Evolutionary conservation across 2,888 invertebrate species (phyloP).

Genomic region (Chalcis sispes): DNA sequence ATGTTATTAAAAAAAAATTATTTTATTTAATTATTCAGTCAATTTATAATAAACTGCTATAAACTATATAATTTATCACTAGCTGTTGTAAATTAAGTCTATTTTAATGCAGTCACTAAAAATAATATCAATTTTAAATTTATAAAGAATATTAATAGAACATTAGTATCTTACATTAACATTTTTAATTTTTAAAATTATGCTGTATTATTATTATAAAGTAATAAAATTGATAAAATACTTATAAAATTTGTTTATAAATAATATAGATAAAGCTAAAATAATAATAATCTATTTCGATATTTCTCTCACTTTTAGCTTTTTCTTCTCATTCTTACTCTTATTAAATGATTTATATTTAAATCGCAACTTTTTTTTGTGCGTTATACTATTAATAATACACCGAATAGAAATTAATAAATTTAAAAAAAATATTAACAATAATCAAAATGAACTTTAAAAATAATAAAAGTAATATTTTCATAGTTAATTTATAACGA

Average conservation of each 20-base stretch:
- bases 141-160: constrained; percentile 7
- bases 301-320: constrained; percentile 14
- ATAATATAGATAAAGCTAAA: too few relatives aligned
- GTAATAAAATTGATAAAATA: background rate
- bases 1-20: background rate
- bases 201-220: background rate
- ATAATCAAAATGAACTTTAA: too few relatives aligned
- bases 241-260: background rate
- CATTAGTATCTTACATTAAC: background rate
- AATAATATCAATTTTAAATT: background rate
- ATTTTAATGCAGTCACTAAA: background rate
- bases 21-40: background rate
- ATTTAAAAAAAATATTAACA: too few relatives aligned
- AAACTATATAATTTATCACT: constrained; percentile 34
- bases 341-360: background rate
- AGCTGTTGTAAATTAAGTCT: constrained; percentile 21
- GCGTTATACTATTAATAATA: constrained; percentile 11
- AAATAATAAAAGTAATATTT: constrained; percentile 4
- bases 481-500: background rate
- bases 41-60: background rate
- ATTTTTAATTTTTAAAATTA: background rate
- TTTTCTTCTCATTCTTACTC: constrained; percentile 8
- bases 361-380: constrained; percentile 12
- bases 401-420: constrained; percentile 2
- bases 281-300: background rate